A percentile compares a stretch with the other conserved stretches of the same genome.
Evolutionary conservation across 2,888 invertebrate genomes (phyloP).

Genomic region (Torymus aiolomorphi): DNA sequence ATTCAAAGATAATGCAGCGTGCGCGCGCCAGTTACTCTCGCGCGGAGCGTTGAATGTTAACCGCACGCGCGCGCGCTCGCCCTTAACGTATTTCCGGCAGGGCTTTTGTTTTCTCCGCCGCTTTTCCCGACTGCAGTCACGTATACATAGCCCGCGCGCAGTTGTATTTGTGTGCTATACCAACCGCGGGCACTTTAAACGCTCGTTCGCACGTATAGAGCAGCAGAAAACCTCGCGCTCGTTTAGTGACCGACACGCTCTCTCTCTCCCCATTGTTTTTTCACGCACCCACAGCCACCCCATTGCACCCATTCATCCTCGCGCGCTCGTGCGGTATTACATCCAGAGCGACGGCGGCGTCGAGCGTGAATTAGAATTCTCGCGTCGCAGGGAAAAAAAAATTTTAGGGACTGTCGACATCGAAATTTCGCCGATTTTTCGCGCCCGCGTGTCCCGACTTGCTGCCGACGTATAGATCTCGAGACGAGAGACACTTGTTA

Average conservation of each 20-base stretch:
- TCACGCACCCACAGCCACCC: background rate
- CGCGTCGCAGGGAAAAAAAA: background rate
- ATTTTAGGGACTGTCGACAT: too few species aligned
- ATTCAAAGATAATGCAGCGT: too few species aligned
- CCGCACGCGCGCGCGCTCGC: too few species aligned
- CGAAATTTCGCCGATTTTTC: conserved; percentile 46
- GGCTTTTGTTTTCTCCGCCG: conserved; percentile 13
- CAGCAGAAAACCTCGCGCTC: conserved; percentile 16
- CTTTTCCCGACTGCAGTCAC: background rate
- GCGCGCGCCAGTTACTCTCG: too few species aligned
- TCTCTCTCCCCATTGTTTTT: conserved; percentile 38
- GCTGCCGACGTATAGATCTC: background rate
- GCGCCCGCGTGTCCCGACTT: background rate
- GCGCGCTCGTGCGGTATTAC: background rate
- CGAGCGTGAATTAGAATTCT: conserved; percentile 39
- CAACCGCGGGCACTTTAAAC: background rate
- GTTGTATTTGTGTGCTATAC: too few species aligned
- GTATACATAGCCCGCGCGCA: too few species aligned
- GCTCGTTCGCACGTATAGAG: conserved; percentile 17
- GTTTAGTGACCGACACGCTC: conserved; percentile 21
- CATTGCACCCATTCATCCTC: background rate
- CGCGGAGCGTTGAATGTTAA: too few species aligned
- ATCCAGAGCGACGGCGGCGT: background rate
- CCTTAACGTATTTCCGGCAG: conserved; percentile 11
- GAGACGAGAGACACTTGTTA: conserved; percentile 41